These are phyloP conservation scores for Urosaurus nigricauda DNA, from an alignment of 2,797 vertebrate species.

Conservation along the genomic window DNA sequence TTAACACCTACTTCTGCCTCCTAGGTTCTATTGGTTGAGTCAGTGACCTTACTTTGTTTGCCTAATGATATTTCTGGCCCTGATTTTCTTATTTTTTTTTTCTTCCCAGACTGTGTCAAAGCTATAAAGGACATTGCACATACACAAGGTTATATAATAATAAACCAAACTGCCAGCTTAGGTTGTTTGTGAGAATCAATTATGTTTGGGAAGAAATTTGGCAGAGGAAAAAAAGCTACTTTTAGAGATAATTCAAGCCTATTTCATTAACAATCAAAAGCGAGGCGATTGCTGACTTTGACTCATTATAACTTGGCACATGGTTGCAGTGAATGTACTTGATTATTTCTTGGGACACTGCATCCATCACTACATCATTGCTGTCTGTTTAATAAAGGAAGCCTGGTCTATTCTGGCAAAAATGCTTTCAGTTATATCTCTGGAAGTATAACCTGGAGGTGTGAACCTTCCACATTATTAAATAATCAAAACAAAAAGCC, in stretches of 20 bases:
- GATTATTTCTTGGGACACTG: background rate
- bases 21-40: too few relatives aligned
- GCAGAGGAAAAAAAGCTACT: background rate
- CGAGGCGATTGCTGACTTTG: background rate
- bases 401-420: constrained; percentile 26
- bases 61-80: background rate
- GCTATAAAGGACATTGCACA: background rate
- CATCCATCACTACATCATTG: background rate
- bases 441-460: background rate
- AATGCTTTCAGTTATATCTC: constrained; percentile 21
- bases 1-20: too few relatives aligned
- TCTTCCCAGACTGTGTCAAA: background rate
- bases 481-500: constrained; percentile 16
- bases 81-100: background rate
- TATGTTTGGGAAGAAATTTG: background rate
- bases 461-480: background rate
- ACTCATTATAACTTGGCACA: constrained; percentile 4
- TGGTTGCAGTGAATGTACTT: constrained; percentile 12
- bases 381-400: constrained; percentile 40
- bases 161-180: background rate
- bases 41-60: background rate
- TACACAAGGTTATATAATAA: background rate
- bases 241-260: background rate
- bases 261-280: background rate
- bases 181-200: background rate